Conservation (phyloP, 1,140 invertebrate species). For the Halictus rubicundus region DNA sequence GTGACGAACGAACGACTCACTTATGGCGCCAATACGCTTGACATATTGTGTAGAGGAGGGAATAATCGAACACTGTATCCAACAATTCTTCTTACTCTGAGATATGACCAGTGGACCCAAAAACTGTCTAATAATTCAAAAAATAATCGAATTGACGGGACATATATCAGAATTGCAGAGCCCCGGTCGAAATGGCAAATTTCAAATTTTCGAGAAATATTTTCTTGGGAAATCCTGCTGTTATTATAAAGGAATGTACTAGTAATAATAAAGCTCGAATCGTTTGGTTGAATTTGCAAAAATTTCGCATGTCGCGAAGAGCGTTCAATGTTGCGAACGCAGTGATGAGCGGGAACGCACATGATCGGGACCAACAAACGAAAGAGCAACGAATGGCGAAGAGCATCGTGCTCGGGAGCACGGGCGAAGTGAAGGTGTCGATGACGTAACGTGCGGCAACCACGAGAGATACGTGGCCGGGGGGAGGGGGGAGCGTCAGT, state of each 20-base stretch:
- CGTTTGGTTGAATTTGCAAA: too few relatives aligned
- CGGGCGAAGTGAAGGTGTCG: slow-evolving; percentile 62
- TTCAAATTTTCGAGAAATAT: too few relatives aligned
- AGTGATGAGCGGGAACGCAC: slow-evolving; percentile 18
- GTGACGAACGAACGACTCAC: not conserved
- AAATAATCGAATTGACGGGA: too few relatives aligned
- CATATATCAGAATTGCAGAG: too few relatives aligned
- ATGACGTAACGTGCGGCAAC: slow-evolving; percentile 61
- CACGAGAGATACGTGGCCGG: slow-evolving; percentile 23
- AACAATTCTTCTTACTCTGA: too few relatives aligned
- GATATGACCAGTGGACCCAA: too few relatives aligned
- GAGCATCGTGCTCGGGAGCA: slow-evolving; percentile 44
- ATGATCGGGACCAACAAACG: slow-evolving; percentile 19
- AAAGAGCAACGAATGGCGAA: slow-evolving; percentile 44
- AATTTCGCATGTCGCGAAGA: too few relatives aligned
- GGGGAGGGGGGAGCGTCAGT: slow-evolving; percentile 50
- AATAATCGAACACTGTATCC: not conserved
- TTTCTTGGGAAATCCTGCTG: too few relatives aligned
- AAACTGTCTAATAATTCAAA: too few relatives aligned
- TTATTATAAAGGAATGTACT: too few relatives aligned
- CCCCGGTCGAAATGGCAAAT: too few relatives aligned
- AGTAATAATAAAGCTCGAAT: too few relatives aligned
- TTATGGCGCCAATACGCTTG: not conserved
- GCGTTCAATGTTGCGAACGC: slow-evolving; percentile 11
- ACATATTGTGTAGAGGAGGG: not conserved